Evolutionary conservation across 2,797 vertebrate species (phyloP), one percentile per base, ranked within the genome.

Genomic region (Acridotheres tristis): DNA sequence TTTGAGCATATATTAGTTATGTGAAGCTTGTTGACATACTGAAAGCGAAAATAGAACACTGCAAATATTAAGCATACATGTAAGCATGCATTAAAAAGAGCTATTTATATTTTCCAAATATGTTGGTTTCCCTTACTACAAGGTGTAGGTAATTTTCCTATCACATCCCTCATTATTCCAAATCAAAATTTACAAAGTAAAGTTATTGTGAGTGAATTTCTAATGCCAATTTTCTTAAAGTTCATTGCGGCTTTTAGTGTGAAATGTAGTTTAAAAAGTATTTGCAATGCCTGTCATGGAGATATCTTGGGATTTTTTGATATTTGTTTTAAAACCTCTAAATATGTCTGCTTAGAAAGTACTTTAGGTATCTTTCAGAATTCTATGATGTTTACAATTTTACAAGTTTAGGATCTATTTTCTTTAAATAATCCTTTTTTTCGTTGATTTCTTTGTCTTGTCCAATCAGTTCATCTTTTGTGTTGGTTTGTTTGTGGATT

Each of bases 1-100:
- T 75, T n/a, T 71, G 59, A 74, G 62, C 40, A 40, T 85, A 9
- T 87, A 71, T 85, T 89, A 75, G 42, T 77, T 77, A 25, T 2
- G 7, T 94, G 66, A 47, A 53, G n/a, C 30, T 75, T 85, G 75
- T 72, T 95, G 36, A 66, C 47, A 8, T 81, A 51, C 38, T 75
- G 73, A 65, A 93, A 92, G 36, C 26, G 47, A 84, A 94, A 91
- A 93, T 32, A 80, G 81, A 89, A 17, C 27, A 15, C 74, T 87
- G 71, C 71, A 86, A 91, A 84, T 88, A 63, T 48, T 73, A 30
- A 77, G 29, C 40, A 54, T 61, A n/a, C 4, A 13, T 0, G 0
- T 79, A 50, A 87, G 8, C 1, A 2, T 68, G 50, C 50, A 48
- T 92, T 76, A 36, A 59, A 81, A 87, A 77, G 26, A 79, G 10